phyloP scores from a whole-genome alignment of 2,797 vertebrate species.

The Sciaenops ocellatus region DNA sequence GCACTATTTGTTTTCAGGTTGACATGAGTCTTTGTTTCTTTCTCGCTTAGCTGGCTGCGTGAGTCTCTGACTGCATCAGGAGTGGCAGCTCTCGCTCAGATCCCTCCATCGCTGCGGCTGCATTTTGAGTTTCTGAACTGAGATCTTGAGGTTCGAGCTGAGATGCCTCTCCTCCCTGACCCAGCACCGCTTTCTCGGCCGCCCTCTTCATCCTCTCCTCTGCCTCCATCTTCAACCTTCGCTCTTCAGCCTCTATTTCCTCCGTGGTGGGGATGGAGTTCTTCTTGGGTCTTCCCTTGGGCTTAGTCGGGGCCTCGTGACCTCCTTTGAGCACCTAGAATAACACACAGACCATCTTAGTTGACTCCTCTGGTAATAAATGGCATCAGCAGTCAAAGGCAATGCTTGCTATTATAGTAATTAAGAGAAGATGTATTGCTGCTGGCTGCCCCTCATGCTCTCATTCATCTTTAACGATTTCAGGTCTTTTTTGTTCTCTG shows the following conservation, averaged over 20 bases:
- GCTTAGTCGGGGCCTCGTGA: slow-evolving; percentile 97
- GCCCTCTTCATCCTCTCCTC: slow-evolving; percentile 71
- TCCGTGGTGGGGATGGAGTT: slow-evolving; percentile 98
- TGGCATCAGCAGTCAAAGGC: slow-evolving; percentile 80
- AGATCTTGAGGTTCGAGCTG: slow-evolving; percentile 80
- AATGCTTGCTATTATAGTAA: slow-evolving; percentile 82
- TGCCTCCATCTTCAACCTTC: slow-evolving; percentile 84
- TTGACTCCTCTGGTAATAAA: slow-evolving; percentile 69
- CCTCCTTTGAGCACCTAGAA: slow-evolving; percentile 96
- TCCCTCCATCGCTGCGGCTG: slow-evolving; percentile 42
- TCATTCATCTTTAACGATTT: slow-evolving; percentile 84
- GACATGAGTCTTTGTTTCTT: slow-evolving; percentile 75
- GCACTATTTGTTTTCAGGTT: slow-evolving; percentile 78
- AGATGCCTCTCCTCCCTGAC: slow-evolving; percentile 46
- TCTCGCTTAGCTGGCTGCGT: slow-evolving; percentile 79
- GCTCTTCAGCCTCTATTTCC: slow-evolving; percentile 97
- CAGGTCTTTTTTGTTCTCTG: slow-evolving; percentile 68
- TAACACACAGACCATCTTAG: slow-evolving; percentile 68
- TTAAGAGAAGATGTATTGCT: slow-evolving; percentile 86
- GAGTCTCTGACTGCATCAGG: slow-evolving; percentile 74
- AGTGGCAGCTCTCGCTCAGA: slow-evolving; percentile 61
- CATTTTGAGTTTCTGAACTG: slow-evolving; percentile 63
- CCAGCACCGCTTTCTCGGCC: not conserved
- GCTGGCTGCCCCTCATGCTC: slow-evolving; percentile 68
- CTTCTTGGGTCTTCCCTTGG: slow-evolving; percentile 99